Base-by-base conservation (phyloP, 2,113 vertebrate species). In the Oxyura jamaicensis region DNA sequence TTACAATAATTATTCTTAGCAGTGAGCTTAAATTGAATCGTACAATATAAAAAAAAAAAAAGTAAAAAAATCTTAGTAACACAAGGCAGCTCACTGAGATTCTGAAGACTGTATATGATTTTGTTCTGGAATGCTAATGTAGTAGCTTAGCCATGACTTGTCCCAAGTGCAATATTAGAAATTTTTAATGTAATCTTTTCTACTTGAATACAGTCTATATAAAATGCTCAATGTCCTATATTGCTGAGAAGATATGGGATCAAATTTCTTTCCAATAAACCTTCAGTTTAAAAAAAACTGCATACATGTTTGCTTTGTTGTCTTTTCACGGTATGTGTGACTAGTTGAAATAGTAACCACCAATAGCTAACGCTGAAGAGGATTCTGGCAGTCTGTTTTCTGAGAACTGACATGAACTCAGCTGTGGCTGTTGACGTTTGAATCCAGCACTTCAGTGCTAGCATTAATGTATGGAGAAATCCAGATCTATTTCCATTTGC, bases 231-330 rank as follows among this genome's bases (percentile, higher is more conserved):
- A 91, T 83, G 35, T 88, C 93, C 87, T 83, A 53, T 97, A 88
- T 96, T 97, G 91, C 94, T 96, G 58, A 96, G 96, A 96, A 65
- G 86, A 96, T 94, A 92, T 23, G 91, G 94, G 96, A 97, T 97
- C 92, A 95, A 82, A 95, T 86, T 94, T 95, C 93, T 94, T 98
- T 96, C 94, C 93, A 98, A 98, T 98, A 97, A 98, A 98, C 95
- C 85, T 96, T 93, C 86, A 87, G 80, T 96, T 97, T 69, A 3
- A 97, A 97, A 93, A 65, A 66, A 56, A 36, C 16, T 14, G 69
- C 36, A 46, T 63, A 22, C 4, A 80, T 21, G 15, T 85, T 58
- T 95, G 58, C 62, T 97, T 94, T 84, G 35, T 95, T 71, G 26
- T 85, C 18, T 18, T 50, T 15, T 21, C 36, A 69, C 26, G 29